phyloP scores from a whole-genome alignment of 2,888 invertebrate genomes.

The Anthrax anthrax region DNA sequence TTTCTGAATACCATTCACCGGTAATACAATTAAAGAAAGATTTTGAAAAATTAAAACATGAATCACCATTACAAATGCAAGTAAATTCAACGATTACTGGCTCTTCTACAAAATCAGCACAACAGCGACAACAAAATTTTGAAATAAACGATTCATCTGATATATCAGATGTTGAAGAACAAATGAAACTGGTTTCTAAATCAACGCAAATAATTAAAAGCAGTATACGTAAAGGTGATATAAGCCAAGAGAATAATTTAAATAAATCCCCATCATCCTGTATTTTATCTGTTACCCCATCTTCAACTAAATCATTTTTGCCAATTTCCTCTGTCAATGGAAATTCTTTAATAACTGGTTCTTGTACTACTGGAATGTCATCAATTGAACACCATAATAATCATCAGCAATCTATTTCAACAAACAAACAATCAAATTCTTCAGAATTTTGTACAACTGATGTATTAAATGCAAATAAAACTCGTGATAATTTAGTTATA shows the following conservation, averaged over 20 bases:
- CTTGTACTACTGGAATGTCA: slow-evolving; percentile 11
- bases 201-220: slow-evolving; percentile 39
- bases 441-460: background rate
- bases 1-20: too few species aligned
- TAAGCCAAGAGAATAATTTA: slow-evolving; percentile 41
- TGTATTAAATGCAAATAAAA: slow-evolving; percentile 9
- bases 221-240: slow-evolving; percentile 49
- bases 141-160: slow-evolving; percentile 13
- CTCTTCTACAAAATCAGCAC: too few species aligned
- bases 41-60: too few species aligned
- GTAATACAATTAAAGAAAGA: too few species aligned
- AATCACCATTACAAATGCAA: too few species aligned
- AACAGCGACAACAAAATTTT: background rate
- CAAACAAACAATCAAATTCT: slow-evolving; percentile 27
- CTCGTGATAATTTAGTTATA: slow-evolving; percentile 13
- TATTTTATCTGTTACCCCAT: background rate
- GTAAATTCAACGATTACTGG: too few species aligned
- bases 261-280: slow-evolving; percentile 5
- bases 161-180: slow-evolving; percentile 27
- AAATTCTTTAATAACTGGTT: slow-evolving; percentile 12
- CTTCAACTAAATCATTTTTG: background rate
- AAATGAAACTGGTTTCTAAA: slow-evolving; percentile 36
- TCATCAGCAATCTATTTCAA: slow-evolving; percentile 17
- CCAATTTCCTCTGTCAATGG: slow-evolving; percentile 1
- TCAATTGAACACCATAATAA: slow-evolving; percentile 6